phyloP scores from a whole-genome alignment of 2,113 vertebrate genomes.

The Python bivittatus region DNA sequence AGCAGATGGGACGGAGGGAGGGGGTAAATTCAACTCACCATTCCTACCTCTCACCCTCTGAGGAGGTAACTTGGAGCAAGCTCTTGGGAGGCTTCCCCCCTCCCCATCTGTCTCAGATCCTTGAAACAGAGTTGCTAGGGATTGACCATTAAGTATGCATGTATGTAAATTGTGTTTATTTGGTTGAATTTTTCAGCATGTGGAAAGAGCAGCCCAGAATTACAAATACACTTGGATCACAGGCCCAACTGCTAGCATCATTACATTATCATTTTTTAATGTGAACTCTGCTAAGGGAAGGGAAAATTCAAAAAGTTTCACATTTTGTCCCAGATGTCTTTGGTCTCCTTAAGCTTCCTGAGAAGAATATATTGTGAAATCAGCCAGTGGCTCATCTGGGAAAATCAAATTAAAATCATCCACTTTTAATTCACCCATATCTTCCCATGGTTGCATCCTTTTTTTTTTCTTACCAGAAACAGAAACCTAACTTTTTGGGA shows the following conservation, averaged over 20 bases:
- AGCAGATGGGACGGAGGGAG: neutral
- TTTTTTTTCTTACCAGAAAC: neutral
- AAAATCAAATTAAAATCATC: neutral
- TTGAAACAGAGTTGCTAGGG: neutral
- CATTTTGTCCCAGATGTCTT: neutral
- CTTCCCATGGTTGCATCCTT: neutral
- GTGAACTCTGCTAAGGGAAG: neutral
- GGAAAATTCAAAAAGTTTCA: neutral
- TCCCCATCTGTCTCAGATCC: neutral
- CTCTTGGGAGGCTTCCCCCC: neutral
- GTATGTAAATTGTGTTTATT: neutral
- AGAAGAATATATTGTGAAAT: neutral
- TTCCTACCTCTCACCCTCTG: neutral
- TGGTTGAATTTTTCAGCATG: neutral
- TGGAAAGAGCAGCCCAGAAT: neutral
- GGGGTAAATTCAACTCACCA: neutral
- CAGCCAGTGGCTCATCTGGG: neutral
- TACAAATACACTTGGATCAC: neutral
- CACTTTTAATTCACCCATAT: neutral
- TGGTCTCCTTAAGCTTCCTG: neutral
- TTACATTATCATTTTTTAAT: neutral
- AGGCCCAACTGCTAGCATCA: neutral
- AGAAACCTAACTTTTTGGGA: neutral
- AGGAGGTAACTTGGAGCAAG: neutral
- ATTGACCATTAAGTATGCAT: neutral